A percentile compares a stretch with the other conserved stretches of the same genome.
phyloP scores from a whole-genome alignment of 2,113 vertebrate species.

The Meleagris gallopavo region DNA sequence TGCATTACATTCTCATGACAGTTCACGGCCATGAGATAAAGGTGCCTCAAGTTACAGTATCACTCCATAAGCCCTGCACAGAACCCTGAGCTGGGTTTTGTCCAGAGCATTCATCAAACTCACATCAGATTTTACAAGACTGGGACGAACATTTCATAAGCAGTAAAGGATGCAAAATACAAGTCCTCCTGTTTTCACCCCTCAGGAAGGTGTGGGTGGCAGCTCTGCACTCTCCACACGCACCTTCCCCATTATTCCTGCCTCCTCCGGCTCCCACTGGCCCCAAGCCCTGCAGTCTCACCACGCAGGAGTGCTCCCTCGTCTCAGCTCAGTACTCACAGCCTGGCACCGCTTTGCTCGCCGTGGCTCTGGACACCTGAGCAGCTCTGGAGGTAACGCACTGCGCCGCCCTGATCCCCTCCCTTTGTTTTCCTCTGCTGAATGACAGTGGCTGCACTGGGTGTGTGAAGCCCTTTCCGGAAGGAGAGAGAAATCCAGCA shows the following conservation, averaged over 20 bases:
- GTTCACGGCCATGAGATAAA: neutral
- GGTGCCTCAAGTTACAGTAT: neutral
- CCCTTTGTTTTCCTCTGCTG: neutral
- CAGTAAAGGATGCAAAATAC: neutral
- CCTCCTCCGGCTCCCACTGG: accelerated
- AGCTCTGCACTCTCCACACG: neutral
- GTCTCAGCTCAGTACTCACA: neutral
- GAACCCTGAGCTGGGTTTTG: neutral
- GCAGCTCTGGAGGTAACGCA: accelerated
- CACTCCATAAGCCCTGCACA: neutral
- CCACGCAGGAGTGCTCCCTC: neutral
- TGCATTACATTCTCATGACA: neutral
- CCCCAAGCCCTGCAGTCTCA: neutral
- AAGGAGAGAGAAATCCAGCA: neutral
- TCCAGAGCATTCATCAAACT: neutral
- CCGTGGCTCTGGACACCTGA: neutral
- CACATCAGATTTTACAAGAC: neutral
- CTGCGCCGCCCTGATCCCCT: neutral
- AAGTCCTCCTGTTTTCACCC: neutral
- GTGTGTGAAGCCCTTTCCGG: neutral
- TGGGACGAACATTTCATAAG: neutral
- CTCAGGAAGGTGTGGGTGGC: neutral
- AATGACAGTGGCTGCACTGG: neutral
- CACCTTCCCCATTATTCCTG: neutral
- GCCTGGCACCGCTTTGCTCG: neutral